Conservation (phyloP, 1,140 invertebrate species). For the Drosophila sproati region DNA sequence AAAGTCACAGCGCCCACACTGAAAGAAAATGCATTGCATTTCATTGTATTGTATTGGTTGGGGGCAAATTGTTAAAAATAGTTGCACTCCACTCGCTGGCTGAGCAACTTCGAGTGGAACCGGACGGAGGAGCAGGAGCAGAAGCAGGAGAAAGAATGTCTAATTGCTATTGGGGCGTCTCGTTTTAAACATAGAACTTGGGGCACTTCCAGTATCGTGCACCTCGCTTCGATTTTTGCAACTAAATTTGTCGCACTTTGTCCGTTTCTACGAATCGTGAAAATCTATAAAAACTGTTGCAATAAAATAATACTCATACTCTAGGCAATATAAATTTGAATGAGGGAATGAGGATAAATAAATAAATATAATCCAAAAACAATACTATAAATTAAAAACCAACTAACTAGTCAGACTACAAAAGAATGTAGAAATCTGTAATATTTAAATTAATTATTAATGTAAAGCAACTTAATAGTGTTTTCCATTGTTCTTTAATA, state of each 20-base stretch:
- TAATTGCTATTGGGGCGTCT: constrained; percentile 18
- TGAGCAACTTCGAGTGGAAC: too few relatives aligned
- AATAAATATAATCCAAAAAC: too few relatives aligned
- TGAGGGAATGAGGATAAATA: too few relatives aligned
- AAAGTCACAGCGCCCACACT: constrained; percentile 11
- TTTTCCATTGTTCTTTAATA: too few relatives aligned
- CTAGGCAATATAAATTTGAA: too few relatives aligned
- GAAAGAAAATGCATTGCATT: background rate
- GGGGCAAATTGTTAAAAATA: constrained; percentile 34
- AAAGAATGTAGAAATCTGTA: too few relatives aligned
- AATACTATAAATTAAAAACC: too few relatives aligned
- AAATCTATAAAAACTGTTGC: background rate
- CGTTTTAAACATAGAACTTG: constrained; percentile 19
- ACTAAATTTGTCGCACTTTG: constrained; percentile 19
- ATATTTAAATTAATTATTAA: too few relatives aligned
- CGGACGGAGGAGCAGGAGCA: background rate
- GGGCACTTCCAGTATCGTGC: background rate
- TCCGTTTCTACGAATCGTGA: constrained; percentile 1
- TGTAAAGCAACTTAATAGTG: too few relatives aligned
- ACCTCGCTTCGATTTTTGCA: background rate
- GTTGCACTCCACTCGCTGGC: constrained; percentile 15
- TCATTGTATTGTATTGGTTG: background rate
- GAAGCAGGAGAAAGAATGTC: constrained; percentile 5
- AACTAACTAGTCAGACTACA: too few relatives aligned
- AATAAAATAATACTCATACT: too few relatives aligned